Conservation (phyloP, 2,888 invertebrate species). For the Lochmaea crataegi region DNA sequence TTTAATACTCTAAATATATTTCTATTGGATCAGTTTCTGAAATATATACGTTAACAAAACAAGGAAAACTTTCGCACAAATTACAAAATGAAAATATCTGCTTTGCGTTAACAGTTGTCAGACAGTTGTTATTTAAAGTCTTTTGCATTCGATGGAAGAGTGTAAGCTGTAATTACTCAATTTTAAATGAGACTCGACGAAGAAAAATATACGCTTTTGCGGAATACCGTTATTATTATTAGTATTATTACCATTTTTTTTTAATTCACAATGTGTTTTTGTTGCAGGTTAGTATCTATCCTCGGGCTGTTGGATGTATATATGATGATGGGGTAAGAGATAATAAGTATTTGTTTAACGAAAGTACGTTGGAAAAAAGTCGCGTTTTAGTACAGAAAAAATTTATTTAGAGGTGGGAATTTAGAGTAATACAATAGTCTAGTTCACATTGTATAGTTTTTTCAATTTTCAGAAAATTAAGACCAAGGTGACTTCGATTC, state of each 20-base stretch:
- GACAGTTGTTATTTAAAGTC: slow-evolving; percentile 4
- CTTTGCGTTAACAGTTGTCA: slow-evolving; percentile 5
- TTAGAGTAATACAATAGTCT: no score
- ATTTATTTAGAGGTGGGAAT: no score
- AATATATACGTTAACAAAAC: no score
- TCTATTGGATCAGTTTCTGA: no score
- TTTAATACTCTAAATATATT: no score
- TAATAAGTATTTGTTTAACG: neutral
- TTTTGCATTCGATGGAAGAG: neutral
- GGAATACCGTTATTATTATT: slow-evolving; percentile 25
- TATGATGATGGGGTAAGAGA: slow-evolving; percentile 3
- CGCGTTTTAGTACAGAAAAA: no score
- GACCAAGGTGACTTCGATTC: no score
- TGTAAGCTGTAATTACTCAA: neutral
- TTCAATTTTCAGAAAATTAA: no score
- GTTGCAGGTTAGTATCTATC: slow-evolving; percentile 22
- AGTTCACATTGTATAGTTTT: no score
- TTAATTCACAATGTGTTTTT: slow-evolving; percentile 16
- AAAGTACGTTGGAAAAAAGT: neutral
- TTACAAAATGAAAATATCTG: neutral
- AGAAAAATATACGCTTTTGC: slow-evolving; percentile 16
- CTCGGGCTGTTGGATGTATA: slow-evolving; percentile 2
- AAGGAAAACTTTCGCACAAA: neutral
- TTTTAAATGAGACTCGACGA: neutral
- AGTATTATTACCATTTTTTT: slow-evolving; percentile 4